A percentile compares a stretch with the other conserved stretches of the same genome.
Conservation (phyloP, 1,140 invertebrate species). For the Lineus longissimus region DNA sequence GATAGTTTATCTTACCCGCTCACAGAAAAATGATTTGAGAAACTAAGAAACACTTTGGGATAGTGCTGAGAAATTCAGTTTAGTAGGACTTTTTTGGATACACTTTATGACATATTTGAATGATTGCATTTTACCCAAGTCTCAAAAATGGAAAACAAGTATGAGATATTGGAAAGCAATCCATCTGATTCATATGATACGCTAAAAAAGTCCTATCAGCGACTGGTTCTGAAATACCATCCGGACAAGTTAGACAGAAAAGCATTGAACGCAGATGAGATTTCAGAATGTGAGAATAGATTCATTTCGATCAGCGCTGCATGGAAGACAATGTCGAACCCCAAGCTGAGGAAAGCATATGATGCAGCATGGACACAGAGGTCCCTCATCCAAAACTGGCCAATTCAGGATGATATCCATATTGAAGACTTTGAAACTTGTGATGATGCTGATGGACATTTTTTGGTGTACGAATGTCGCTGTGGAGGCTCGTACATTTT, state of each 20-base stretch:
- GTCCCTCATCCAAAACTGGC: slow-evolving; percentile 34
- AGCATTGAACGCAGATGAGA: not conserved
- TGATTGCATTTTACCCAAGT: not conserved
- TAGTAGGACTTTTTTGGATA: too few relatives aligned
- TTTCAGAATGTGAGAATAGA: slow-evolving; percentile 10
- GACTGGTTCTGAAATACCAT: slow-evolving; percentile 28
- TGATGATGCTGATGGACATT: too few relatives aligned
- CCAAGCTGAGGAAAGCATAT: slow-evolving; percentile 28
- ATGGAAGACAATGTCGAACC: slow-evolving; percentile 38
- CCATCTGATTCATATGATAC: slow-evolving; percentile 22
- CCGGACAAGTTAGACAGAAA: slow-evolving; percentile 32
- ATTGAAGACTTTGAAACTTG: slow-evolving; percentile 32
- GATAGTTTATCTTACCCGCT: slow-evolving; percentile 88
- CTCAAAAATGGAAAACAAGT: slow-evolving; percentile 35
- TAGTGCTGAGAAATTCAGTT: too few relatives aligned
- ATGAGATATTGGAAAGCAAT: slow-evolving; percentile 28
- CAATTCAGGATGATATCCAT: slow-evolving; percentile 41
- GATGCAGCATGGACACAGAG: slow-evolving; percentile 38
- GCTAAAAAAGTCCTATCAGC: slow-evolving; percentile 29
- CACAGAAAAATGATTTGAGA: slow-evolving; percentile 63
- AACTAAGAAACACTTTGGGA: too few relatives aligned
- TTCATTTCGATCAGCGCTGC: slow-evolving; percentile 36
- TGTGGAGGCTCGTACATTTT: too few relatives aligned
- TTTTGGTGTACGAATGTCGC: too few relatives aligned
- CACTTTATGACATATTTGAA: not conserved